Base-by-base conservation (phyloP, 2,797 vertebrate genomes). In the Astyanax mexicanus region DNA sequence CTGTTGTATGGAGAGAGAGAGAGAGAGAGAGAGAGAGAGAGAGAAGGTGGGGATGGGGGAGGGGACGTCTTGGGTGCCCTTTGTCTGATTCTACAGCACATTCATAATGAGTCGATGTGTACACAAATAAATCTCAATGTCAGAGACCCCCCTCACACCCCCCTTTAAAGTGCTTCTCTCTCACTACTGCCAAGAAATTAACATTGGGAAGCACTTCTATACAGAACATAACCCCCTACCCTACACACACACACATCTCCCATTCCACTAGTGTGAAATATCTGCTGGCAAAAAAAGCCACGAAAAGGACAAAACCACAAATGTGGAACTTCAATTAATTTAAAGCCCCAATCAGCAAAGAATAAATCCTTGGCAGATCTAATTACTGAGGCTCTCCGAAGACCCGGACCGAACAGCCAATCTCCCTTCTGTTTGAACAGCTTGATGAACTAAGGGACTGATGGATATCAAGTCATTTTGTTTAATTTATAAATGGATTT, bases 401-500 rank as follows among this genome's bases (percentile, higher is more conserved):
- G 96, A 97, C 96, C 95, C 90, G 88, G 91, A 89, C 95, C 91
- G 92, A 94, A 88, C 94, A 97, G 95, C 95, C 96, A 96, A 95
- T 95, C 94, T 95, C 93, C 93, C 80, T 79, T 90, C 91, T 98
- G 96, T 98, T 98, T 98, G 96, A 98, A 98, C 96, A 98, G 96
- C 93, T 96, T 98, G 96, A 98, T 98, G 97, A 98, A 98, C 96
- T 97, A 93, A 95, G 96, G 96, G 96, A 97, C 96, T 95, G 94
- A 95, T 96, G 95, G 96, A 97, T 97, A 98, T 97, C 96, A 96
- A 98, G 95, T 96, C 96, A 97, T 97, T 98, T 96, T 97, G 96
- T 98, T 98, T 97, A 98, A 98, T 98, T 97, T 98, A 97, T 97
- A 98, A 98, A 98, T 98, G 96, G 96, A 98, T 98, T 98, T 98